A percentile compares a stretch with the other conserved stretches of the same genome.
Conservation (phyloP, 2,888 invertebrate species). For the Morpho helenor region DNA sequence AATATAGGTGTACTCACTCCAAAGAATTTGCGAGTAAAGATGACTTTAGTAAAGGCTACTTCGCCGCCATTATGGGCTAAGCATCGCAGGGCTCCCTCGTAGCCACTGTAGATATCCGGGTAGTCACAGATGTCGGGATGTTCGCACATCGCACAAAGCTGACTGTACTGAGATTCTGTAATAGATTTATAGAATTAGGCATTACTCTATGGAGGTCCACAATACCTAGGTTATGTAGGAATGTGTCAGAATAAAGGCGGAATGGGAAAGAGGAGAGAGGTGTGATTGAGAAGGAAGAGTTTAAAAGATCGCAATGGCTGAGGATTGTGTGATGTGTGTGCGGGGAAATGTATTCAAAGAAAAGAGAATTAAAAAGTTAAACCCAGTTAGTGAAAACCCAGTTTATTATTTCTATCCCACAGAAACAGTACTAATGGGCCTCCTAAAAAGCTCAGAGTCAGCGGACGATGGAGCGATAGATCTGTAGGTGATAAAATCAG, state of each 20-base stretch:
- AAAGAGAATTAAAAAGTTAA: no score
- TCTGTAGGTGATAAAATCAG: no score
- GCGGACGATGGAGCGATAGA: no score
- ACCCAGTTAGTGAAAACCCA: no score
- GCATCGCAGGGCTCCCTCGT: conserved; percentile 91
- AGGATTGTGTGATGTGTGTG: no score
- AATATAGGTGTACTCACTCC: conserved; percentile 72
- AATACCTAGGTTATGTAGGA: not conserved
- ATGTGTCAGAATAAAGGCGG: not conserved
- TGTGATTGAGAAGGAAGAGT: no score
- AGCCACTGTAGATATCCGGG: conserved; percentile 91
- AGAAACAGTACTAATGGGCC: no score
- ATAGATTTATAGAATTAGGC: not conserved
- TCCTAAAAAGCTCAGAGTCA: no score
- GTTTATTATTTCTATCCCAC: no score
- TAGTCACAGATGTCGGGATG: conserved; percentile 87
- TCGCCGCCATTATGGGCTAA: conserved; percentile 89
- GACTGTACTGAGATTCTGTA: conserved; percentile 86
- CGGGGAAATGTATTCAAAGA: no score
- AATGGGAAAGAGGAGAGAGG: no score
- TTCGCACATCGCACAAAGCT: conserved; percentile 88
- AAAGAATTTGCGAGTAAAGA: conserved; percentile 88
- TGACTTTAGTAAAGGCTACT: conserved; percentile 92
- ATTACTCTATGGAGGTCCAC: not conserved
- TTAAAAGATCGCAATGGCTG: no score